Evolutionary conservation across 2,113 vertebrate genomes (phyloP).

Genomic region (Beaufortia kweichowensis): DNA sequence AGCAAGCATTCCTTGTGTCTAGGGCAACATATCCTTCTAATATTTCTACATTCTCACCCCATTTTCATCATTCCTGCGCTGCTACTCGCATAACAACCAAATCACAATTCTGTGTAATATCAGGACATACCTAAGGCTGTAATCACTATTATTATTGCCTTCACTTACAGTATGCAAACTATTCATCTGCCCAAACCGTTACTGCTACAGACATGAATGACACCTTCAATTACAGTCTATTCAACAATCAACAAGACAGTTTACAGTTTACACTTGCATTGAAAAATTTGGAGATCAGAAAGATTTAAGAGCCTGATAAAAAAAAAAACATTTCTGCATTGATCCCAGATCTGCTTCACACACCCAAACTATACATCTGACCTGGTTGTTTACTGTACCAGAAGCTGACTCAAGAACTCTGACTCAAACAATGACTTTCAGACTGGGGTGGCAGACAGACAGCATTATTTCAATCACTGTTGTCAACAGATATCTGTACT

Average conservation of each 20-base stretch:
- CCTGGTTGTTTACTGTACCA: background rate
- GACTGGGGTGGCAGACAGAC: conserved; percentile 7
- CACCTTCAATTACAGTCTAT: background rate
- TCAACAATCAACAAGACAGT: background rate
- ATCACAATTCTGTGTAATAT: background rate
- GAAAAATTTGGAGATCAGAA: background rate
- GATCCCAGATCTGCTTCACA: background rate
- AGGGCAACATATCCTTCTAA: background rate
- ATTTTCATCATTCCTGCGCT: background rate
- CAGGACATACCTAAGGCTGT: background rate
- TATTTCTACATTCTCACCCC: background rate
- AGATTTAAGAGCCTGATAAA: background rate
- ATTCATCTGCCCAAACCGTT: background rate
- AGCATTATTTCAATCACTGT: conserved; percentile 17
- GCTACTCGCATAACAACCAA: background rate
- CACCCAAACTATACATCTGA: background rate
- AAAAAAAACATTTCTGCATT: background rate
- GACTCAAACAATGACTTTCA: no score
- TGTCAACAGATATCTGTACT: background rate
- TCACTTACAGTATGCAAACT: background rate
- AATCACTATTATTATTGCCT: background rate
- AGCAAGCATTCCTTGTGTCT: no score
- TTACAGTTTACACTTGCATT: background rate
- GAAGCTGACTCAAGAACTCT: conserved; percentile 27
- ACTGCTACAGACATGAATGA: background rate